phyloP scores from a whole-genome alignment of 2,888 invertebrate species.

The Mesochorus sp. region DNA sequence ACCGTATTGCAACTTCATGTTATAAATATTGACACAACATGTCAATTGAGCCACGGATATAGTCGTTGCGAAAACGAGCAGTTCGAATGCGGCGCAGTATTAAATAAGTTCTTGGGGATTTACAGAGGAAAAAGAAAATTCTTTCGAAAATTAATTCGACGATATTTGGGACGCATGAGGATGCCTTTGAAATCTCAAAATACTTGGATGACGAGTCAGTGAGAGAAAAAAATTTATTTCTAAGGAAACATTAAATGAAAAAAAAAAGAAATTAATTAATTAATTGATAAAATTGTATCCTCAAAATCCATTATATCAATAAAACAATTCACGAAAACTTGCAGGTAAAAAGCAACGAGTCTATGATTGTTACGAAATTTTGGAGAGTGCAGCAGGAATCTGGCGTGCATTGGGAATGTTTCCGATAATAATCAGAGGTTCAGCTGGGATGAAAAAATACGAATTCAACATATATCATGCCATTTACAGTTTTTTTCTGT shows the following conservation, averaged over 20 bases:
- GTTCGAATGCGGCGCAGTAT: not conserved
- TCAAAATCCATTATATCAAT: too few relatives aligned
- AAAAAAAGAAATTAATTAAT: not conserved
- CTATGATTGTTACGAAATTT: constrained; percentile 34
- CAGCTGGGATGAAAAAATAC: constrained; percentile 30
- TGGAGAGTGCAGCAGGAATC: constrained; percentile 48
- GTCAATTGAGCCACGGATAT: not conserved
- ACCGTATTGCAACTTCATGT: not conserved
- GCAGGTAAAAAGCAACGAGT: not conserved
- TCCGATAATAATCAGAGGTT: constrained; percentile 26
- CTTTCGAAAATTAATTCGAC: too few relatives aligned
- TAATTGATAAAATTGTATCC: not conserved
- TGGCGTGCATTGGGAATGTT: constrained; percentile 56
- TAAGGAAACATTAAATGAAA: not conserved
- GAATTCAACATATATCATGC: constrained; percentile 40
- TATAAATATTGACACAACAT: not conserved
- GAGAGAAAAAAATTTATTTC: not conserved
- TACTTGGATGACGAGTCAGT: not conserved
- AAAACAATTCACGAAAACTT: not conserved
- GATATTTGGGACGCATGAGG: too few relatives aligned
- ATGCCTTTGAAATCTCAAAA: constrained; percentile 2
- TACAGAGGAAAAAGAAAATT: not conserved
- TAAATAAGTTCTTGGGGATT: not conserved
- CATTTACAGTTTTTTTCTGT: constrained; percentile 2
- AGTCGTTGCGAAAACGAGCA: not conserved